Percentiles rank a stretch among this genome's conserved stretches.
Conservation (phyloP, 2,113 vertebrate genomes). For the Coturnix japonica region DNA sequence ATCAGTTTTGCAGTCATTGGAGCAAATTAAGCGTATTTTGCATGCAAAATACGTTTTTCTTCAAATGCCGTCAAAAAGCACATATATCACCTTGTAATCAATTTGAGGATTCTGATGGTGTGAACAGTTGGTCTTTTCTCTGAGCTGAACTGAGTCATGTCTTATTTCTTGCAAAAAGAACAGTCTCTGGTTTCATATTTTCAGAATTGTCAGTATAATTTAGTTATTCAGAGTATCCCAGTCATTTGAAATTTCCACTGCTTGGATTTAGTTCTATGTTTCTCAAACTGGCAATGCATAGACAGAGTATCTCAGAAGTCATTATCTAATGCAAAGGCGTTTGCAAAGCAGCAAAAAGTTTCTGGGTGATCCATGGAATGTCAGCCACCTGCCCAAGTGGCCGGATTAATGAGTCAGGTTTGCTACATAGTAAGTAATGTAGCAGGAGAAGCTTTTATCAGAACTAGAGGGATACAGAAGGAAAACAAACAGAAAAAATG, state of each 20-base stretch:
- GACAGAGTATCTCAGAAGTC: background rate
- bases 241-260: slow-evolving; percentile 4
- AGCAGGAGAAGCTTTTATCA: background rate
- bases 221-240: slow-evolving; percentile 36
- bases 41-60: slow-evolving; percentile 28
- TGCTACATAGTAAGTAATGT: background rate
- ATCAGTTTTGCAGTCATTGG: slow-evolving; percentile 35
- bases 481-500: background rate
- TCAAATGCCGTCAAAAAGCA: slow-evolving; percentile 50
- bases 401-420: background rate
- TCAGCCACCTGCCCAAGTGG: background rate
- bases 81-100: slow-evolving; percentile 61
- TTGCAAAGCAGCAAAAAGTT: background rate
- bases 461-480: background rate
- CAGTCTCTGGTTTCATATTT: slow-evolving; percentile 32
- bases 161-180: slow-evolving; percentile 33
- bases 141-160: slow-evolving; percentile 49
- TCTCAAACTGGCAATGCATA: background rate
- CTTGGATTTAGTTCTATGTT: background rate
- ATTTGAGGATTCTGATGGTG: slow-evolving; percentile 56
- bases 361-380: background rate
- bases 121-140: slow-evolving; percentile 64
- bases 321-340: background rate
- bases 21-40: slow-evolving; percentile 56
- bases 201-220: slow-evolving; percentile 28